Evolutionary conservation across 2,113 vertebrate species (phyloP).

Genomic region (Aleadryas rufinucha): DNA sequence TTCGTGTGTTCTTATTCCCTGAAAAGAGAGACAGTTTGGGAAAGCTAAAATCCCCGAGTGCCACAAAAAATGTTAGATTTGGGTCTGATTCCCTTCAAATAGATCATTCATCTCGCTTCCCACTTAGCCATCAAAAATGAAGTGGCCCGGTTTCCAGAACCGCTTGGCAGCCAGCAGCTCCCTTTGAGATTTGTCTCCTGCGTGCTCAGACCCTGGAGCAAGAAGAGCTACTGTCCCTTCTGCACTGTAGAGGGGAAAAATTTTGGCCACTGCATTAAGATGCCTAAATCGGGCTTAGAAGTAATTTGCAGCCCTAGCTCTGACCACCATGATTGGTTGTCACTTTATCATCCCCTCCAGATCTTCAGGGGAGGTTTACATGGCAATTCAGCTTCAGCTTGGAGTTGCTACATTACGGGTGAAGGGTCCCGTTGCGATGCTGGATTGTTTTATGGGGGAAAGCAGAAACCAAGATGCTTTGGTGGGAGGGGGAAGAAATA

Average conservation of each 20-base stretch:
- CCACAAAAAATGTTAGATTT: neutral
- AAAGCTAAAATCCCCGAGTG: neutral
- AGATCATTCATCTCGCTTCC: neutral
- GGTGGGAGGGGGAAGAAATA: neutral
- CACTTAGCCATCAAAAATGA: neutral
- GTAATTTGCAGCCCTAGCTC: neutral
- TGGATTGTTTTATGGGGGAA: neutral
- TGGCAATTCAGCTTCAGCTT: neutral
- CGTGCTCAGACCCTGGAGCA: neutral
- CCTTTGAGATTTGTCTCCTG: neutral
- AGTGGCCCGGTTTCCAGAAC: neutral
- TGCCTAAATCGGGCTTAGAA: neutral
- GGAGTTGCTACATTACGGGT: neutral
- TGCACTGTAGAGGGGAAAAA: too few species aligned
- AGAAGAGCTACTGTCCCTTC: neutral
- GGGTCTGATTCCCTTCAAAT: neutral
- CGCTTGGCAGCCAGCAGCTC: rapidly evolving
- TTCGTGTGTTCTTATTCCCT: neutral
- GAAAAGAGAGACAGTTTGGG: neutral
- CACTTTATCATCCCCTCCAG: neutral
- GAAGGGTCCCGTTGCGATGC: neutral
- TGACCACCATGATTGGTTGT: neutral
- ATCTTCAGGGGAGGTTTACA: neutral
- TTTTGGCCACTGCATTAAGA: neutral
- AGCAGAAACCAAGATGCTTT: neutral